Percentiles rank a stretch among this genome's conserved stretches.
These are phyloP conservation scores for Microcebus lehilahytsara DNA, from an alignment of 2,113 vertebrate genomes.

Conservation along the genomic window DNA sequence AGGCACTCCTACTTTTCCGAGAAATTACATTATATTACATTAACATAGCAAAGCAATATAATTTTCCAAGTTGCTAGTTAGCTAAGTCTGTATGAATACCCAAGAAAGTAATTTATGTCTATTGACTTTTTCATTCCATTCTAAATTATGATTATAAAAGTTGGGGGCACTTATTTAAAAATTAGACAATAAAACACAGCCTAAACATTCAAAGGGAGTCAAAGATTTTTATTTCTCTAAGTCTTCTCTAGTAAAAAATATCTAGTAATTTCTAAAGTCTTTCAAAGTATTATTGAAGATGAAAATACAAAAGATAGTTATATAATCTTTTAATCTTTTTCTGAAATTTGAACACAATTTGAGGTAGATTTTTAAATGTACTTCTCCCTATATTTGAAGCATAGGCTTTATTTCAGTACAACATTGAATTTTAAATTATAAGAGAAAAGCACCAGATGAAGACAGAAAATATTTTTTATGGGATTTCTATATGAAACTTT, in stretches of 20 bases:
- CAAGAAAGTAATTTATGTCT: not conserved
- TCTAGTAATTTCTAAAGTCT: not conserved
- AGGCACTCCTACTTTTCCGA: not conserved
- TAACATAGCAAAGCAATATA: not conserved
- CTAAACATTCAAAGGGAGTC: not conserved
- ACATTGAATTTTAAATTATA: not conserved
- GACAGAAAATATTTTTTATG: not conserved
- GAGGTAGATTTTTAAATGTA: not conserved
- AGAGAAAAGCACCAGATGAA: not conserved
- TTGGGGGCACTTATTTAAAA: not conserved
- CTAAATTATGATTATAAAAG: not conserved
- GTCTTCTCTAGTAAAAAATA: not conserved
- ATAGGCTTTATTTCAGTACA: not conserved
- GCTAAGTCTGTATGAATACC: not conserved
- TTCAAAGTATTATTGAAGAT: not conserved
- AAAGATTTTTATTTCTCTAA: not conserved
- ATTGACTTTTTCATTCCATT: not conserved
- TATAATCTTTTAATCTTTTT: not conserved
- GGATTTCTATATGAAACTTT: not conserved
- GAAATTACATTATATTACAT: not conserved
- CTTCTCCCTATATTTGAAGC: not conserved
- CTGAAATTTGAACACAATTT: not conserved
- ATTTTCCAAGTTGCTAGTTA: not conserved
- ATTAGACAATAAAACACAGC: not conserved
- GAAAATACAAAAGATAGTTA: not conserved